Evolutionary conservation across 2,888 invertebrate genomes (phyloP).

Genomic region (Sinohyriopsis cumingii): DNA sequence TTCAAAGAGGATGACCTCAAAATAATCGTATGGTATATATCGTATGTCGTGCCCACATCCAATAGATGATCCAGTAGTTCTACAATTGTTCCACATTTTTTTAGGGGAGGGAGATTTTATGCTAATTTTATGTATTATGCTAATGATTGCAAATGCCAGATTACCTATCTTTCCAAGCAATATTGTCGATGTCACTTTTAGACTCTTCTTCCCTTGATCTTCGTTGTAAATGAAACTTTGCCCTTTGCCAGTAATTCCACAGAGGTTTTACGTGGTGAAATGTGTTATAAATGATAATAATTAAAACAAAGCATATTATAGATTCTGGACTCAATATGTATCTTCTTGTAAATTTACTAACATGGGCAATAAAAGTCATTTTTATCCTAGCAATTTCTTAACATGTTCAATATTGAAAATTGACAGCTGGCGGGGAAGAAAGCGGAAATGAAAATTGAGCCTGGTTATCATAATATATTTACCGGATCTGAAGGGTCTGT

Average conservation of each 20-base stretch:
- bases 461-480: not conserved
- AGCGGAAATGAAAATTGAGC: not conserved
- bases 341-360: constrained; percentile 45
- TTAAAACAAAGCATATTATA: constrained; percentile 44
- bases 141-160: no score
- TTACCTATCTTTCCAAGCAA: no score
- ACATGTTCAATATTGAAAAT: not conserved
- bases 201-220: constrained; percentile 24
- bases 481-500: not conserved
- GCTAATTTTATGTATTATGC: no score
- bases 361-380: constrained; percentile 43
- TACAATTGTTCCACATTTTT: no score
- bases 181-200: no score
- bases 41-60: no score
- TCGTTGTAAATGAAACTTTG: constrained; percentile 35
- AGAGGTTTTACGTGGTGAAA: constrained; percentile 51
- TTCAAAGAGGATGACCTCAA: no score
- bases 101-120: no score
- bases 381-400: not conserved
- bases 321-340: constrained; percentile 58
- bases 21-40: no score
- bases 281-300: constrained; percentile 55
- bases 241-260: constrained; percentile 42
- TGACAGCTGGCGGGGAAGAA: constrained; percentile 8
- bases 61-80: no score